A percentile compares a stretch with the other conserved stretches of the same genome.
Conservation (phyloP, 1,140 invertebrate genomes). For the Eupristina koningsbergeri region DNA sequence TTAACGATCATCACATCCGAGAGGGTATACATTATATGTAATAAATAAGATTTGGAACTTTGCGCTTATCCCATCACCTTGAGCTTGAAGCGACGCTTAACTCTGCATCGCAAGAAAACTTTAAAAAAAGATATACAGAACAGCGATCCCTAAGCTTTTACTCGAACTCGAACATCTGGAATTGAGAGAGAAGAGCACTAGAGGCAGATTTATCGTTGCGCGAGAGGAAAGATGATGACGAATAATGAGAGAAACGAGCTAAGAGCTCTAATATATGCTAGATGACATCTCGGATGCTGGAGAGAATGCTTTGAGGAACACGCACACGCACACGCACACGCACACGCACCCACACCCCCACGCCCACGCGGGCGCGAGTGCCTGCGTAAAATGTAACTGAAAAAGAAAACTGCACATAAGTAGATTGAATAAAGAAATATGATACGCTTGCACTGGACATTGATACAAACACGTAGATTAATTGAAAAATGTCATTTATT, state of each 20-base stretch:
- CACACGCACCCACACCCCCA: no score
- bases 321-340: no score
- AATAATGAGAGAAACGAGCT: slow-evolving; percentile 54
- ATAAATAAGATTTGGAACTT: slow-evolving; percentile 5
- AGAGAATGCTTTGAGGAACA: slow-evolving; percentile 1
- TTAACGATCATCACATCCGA: slow-evolving; percentile 46
- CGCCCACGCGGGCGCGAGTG: no score
- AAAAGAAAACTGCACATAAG: neutral
- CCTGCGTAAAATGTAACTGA: no score
- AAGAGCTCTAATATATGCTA: slow-evolving; percentile 32
- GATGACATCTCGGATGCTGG: slow-evolving; percentile 24
- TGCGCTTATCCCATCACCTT: slow-evolving; percentile 39
- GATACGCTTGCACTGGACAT: neutral
- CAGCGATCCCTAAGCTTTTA: neutral
- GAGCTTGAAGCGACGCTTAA: slow-evolving; percentile 3
- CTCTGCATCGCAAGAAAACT: neutral
- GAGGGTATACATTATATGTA: slow-evolving; percentile 10
- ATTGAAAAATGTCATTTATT: no score
- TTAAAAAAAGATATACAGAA: slow-evolving; percentile 30
- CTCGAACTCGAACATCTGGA: slow-evolving; percentile 22
- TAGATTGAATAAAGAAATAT: neutral
- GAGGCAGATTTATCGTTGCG: slow-evolving; percentile 54
- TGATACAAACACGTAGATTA: no score
- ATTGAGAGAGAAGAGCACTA: slow-evolving; percentile 20
- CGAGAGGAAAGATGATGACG: slow-evolving; percentile 55